Base-by-base conservation (phyloP, 2,888 invertebrate species). In the Apamea sordens region DNA sequence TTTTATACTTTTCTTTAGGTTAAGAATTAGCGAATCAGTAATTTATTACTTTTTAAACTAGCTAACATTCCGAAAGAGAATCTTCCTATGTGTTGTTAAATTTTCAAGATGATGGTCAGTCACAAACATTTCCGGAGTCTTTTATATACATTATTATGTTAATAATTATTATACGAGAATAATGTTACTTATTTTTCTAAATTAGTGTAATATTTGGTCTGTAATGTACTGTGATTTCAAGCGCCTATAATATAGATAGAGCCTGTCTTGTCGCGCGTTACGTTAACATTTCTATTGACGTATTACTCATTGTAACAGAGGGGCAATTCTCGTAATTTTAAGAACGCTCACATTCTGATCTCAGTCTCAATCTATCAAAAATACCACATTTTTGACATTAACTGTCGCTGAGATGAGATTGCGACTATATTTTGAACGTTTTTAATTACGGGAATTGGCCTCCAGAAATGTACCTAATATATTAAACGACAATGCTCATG, bases 181-280 rank as follows among this genome's bases (percentile, higher is more conserved):
- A 87, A 88, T 90, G 89, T 89, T 88, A 86, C 67, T 87, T 90
- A 84, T 82, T 85, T 86, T 85, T 88, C 82, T 82, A 86, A 89
- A 88, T 82, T 87, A 85, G 82, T 80, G 15, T 88, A 80, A 77
- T 79, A 63, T 85, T 87, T 82, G 86, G 89, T 88, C 88, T 89
- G 86, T 88, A 88, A 82, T 86, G 83, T 86, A 87, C 91, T 91
- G 92, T 92, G 91, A 91, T 91, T 88, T 75, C 74, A 83, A 85
- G 77, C 73, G 81, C 76, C 76, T 80, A 69, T 82, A 76, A 53
- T 76, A 68, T 71, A 79, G 73, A 65, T 67, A 79, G 74, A 76
- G 81, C 80, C 80, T 63, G 47, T 82, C 86, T 83, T 89, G 77
- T 85, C 81, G 73, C 72, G 80, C 73, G 84, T 84, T 83, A 75